These are phyloP conservation scores for Rousettus leschenaultii DNA, from an alignment of 2,113 vertebrate genomes.

Conservation along the genomic window DNA sequence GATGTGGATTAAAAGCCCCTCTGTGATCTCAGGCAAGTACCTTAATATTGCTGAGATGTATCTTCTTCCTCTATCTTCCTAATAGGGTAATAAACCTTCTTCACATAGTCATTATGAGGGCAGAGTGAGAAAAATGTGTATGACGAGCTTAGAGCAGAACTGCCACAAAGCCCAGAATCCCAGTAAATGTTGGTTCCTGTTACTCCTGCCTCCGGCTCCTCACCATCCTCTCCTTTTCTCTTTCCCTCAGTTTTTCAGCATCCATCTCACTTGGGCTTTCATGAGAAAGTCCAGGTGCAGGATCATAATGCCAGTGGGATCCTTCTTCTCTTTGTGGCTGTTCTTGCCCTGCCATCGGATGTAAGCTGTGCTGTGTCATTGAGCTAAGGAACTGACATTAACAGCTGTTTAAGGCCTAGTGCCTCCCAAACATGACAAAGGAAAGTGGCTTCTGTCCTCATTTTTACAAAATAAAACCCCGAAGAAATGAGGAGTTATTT, in stretches of 20 bases:
- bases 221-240: neutral
- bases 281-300: neutral
- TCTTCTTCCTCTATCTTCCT: neutral
- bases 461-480: conserved; percentile 19
- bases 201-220: neutral
- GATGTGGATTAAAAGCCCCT: neutral
- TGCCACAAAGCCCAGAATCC: neutral
- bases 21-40: neutral
- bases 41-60: neutral
- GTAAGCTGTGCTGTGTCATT: neutral
- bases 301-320: neutral
- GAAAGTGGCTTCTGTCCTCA: neutral
- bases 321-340: neutral
- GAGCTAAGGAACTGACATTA: neutral
- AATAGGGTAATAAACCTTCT: neutral
- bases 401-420: neutral
- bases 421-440: neutral
- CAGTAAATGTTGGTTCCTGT: neutral
- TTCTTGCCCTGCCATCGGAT: neutral
- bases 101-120: neutral
- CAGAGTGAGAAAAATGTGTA: neutral
- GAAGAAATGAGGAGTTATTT: neutral
- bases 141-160: neutral
- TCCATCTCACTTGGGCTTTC: neutral
- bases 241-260: neutral